phyloP scores from a whole-genome alignment of 2,888 invertebrate species.

The Coenonympha glycerion region DNA sequence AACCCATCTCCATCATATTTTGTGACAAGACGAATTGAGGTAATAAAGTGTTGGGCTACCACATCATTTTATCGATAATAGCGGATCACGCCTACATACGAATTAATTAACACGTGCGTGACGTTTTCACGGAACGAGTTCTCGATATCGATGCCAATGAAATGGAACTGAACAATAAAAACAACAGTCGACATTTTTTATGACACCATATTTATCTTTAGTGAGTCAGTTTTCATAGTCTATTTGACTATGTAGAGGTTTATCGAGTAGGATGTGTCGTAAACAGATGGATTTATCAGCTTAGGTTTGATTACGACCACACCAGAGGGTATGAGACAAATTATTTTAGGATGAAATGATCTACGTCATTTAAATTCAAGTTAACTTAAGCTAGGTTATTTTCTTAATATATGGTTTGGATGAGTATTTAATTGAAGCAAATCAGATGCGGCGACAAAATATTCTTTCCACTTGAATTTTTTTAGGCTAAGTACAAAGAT shows the following conservation, averaged over 20 bases:
- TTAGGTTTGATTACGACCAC: not conserved
- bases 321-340: not conserved
- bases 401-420: too few species aligned
- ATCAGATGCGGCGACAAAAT: slow-evolving; percentile 40
- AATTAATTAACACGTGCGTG: slow-evolving; percentile 69
- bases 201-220: slow-evolving; percentile 54
- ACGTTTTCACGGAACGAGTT: slow-evolving; percentile 59
- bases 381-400: too few species aligned
- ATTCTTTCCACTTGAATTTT: slow-evolving; percentile 32
- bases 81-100: slow-evolving; percentile 64
- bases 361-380: too few species aligned
- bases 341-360: too few species aligned
- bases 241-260: not conserved
- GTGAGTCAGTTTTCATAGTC: slow-evolving; percentile 54
- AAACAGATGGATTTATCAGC: not conserved
- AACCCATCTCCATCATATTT: slow-evolving; percentile 27
- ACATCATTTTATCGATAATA: slow-evolving; percentile 69
- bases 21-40: slow-evolving; percentile 53
- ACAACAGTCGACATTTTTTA: slow-evolving; percentile 56
- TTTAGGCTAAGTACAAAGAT: slow-evolving; percentile 32
- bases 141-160: slow-evolving; percentile 59
- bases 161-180: slow-evolving; percentile 62
- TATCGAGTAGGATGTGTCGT: slow-evolving; percentile 1
- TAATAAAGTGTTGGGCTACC: slow-evolving; percentile 68
- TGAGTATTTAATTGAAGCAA: not conserved